These are phyloP conservation scores for Toxotes chatareus DNA, from an alignment of 2,113 vertebrate genomes.

Conservation along the genomic window DNA sequence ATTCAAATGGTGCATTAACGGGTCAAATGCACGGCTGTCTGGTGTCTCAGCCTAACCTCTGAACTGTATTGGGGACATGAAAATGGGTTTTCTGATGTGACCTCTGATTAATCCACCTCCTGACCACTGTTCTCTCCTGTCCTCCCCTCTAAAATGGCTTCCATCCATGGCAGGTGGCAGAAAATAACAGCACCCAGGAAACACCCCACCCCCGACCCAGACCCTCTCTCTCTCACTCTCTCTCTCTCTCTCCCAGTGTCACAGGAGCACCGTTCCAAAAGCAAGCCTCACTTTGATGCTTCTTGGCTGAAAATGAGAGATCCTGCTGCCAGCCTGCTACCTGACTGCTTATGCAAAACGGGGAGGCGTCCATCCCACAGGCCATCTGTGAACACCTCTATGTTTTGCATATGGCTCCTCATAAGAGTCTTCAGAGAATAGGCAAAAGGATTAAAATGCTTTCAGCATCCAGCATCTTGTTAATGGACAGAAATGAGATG, in stretches of 20 bases:
- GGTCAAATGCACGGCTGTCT: constrained; percentile 22
- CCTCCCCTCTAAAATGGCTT: background rate
- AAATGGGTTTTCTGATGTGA: background rate
- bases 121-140: background rate
- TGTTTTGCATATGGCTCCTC: constrained; percentile 26
- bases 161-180: constrained; percentile 6
- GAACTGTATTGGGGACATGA: too few relatives aligned
- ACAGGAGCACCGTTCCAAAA: background rate
- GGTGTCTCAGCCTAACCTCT: constrained; percentile 1
- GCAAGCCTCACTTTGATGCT: constrained; percentile 14
- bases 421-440: constrained; percentile 4
- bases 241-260: background rate
- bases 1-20: constrained; percentile 12
- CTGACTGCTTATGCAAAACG: constrained; percentile 20
- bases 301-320: constrained; percentile 16
- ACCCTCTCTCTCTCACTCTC: too few relatives aligned
- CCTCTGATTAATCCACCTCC: constrained; percentile 32
- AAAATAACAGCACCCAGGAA: background rate
- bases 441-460: constrained; percentile 34
- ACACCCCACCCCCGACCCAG: too few relatives aligned
- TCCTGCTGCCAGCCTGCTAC: background rate
- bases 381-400: constrained; percentile 17
- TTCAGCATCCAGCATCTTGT: constrained; percentile 13
- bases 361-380: background rate
- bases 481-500: constrained; percentile 37